Conservation (phyloP, 2,888 invertebrate genomes). For the Muscina levida region DNA sequence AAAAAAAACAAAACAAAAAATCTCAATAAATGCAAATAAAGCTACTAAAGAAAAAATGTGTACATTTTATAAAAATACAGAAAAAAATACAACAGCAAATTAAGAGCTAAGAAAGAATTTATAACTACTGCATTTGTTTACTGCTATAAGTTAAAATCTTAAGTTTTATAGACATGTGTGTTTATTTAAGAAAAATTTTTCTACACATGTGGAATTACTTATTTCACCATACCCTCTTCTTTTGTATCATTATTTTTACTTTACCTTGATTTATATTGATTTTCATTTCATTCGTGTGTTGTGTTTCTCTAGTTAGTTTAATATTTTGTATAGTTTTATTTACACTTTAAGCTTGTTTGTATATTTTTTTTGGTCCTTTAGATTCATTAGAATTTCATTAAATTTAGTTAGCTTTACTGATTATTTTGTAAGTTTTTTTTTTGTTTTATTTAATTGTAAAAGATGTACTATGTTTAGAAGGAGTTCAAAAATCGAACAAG, state of each 20-base stretch:
- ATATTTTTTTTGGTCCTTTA: too few species aligned
- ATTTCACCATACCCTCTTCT: too few species aligned
- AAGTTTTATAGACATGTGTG: slow-evolving; percentile 19
- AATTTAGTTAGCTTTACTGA: slow-evolving; percentile 10
- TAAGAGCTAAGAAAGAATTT: slow-evolving; percentile 13
- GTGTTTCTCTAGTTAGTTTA: too few species aligned
- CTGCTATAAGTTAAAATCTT: slow-evolving; percentile 30
- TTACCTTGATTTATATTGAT: too few species aligned
- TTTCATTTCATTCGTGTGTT: too few species aligned
- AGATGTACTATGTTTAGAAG: slow-evolving; percentile 13
- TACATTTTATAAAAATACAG: slow-evolving; percentile 54
- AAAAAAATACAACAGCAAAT: background rate
- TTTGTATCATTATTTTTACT: too few species aligned
- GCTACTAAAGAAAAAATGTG: slow-evolving; percentile 33
- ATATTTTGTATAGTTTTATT: too few species aligned
- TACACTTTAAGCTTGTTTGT: too few species aligned
- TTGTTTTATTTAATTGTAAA: slow-evolving; percentile 33
- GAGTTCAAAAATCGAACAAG: background rate
- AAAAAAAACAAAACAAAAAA: slow-evolving; percentile 10
- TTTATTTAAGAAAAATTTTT: slow-evolving; percentile 39
- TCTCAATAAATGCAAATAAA: slow-evolving; percentile 7
- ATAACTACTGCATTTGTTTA: slow-evolving; percentile 23
- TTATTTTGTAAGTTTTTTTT: slow-evolving; percentile 34
- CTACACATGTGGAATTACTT: too few species aligned
- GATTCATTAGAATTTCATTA: too few species aligned